Conservation (phyloP, 2,113 vertebrate genomes). For the Sylvia atricapilla region DNA sequence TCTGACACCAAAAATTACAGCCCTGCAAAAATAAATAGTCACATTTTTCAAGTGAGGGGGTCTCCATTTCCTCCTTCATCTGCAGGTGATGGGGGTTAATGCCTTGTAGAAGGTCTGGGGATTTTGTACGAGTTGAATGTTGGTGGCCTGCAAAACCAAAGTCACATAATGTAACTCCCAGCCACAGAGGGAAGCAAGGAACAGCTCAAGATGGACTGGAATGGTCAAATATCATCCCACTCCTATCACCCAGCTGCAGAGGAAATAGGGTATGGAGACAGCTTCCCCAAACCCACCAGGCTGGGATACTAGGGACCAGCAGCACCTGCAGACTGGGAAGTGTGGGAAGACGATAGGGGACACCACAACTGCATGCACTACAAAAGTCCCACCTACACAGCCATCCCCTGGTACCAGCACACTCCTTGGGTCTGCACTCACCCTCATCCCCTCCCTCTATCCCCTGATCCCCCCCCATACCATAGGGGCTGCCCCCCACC, state of each 20-base stretch:
- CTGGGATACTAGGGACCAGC: not conserved
- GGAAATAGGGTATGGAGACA: not conserved
- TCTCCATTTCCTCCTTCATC: not conserved
- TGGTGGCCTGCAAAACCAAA: conserved; percentile 43
- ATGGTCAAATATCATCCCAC: not conserved
- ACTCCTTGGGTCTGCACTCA: not conserved
- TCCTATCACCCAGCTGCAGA: not conserved
- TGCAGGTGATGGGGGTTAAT: not conserved
- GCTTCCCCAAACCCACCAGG: not conserved
- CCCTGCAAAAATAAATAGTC: conserved; percentile 38
- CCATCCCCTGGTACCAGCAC: not conserved
- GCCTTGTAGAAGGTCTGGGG: not conserved
- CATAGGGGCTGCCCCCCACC: not conserved
- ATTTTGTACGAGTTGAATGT: not conserved
- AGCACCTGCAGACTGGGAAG: not conserved
- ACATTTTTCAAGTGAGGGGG: not conserved
- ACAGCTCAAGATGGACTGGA: not conserved
- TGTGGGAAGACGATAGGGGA: not conserved
- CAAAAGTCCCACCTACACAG: not conserved
- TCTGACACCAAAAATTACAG: not conserved
- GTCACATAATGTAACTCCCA: not conserved
- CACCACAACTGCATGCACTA: not conserved
- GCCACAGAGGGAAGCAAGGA: not conserved
- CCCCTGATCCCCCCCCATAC: not conserved
- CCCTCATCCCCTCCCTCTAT: not conserved